Base-by-base conservation (phyloP, 2,888 invertebrate genomes). In the Drosophila formosana region DNA sequence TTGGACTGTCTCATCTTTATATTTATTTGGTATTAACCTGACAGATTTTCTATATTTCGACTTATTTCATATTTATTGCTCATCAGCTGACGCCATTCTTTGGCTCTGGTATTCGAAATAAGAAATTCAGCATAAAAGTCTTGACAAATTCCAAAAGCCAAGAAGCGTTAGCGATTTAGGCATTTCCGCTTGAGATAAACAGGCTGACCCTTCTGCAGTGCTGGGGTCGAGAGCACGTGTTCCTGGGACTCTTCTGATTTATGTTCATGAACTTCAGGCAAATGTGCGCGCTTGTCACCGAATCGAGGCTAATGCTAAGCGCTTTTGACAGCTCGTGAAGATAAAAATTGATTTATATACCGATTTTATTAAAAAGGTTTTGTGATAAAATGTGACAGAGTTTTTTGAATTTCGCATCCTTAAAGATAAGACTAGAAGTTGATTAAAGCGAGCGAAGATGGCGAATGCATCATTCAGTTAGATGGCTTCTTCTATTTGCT, bases 301-400 rank as follows among this genome's bases (percentile, higher is more conserved):
- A 26, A 34, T 32, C 32, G 43, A 45, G 62, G 47, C 52, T 55
- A 63, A 57, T 69, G 63, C 46, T 32, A 53, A 71, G 41, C 45
- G 58, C 46, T 47, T 61, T 70, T 45, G 63, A 69, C 64, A 58
- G 23, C 46, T 58, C 37, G 34, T 13, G 64, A 26, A 67, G 70
- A 75, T 78, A 78, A 81, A 81, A 81, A 71, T 66, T 87, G 85
- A 87, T 82, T 82, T 81, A 82, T 81, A 81, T 84, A 61, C 47
- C 45, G 45, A 65, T 34, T 72, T 68, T 73, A 73, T 73, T 68
- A 65, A 52, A 43, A 47, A 46, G 45, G 37, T 13, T 13, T 32
- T 46, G 23, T n/a, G 25, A 26, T 25, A 13, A 34, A 50, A 41
- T 30, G 26, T 4, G n/a, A 26, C n/a, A 49, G 56, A 39, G 28